Base-by-base conservation (phyloP, 2,797 vertebrate genomes). In the Acanthurus lineatus region DNA sequence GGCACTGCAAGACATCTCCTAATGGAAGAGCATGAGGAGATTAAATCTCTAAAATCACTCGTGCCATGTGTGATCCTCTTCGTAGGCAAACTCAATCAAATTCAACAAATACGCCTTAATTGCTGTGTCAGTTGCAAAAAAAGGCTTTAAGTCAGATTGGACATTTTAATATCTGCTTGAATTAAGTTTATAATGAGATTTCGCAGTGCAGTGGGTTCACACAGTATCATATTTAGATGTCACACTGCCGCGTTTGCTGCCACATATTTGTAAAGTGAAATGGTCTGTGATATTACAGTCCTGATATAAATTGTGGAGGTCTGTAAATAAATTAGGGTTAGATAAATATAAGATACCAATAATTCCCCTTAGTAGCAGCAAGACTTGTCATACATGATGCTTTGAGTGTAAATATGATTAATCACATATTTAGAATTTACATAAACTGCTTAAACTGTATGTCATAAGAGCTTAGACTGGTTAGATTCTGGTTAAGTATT, bases 51-150 rank as follows among this genome's bases (percentile, higher is more conserved):
- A 28, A 84, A 82, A 82, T 87, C 81, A 76, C 69, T 68, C 14
- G 16, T 14, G 16, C 58, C 4, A 35, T 22, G 20, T 86, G 58
- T 52, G 74, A 90, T 84, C 81, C 72, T 82, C 81, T 86, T 77
- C 54, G n/a, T 76, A 67, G 65, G 69, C 68, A 79, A 77, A 87
- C 85, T 85, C 89, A 69, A 83, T 88, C 79, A 88, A 74, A 86
- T 73, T 76, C 73, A 91, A 77, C 86, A 89, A 91, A 92, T 78
- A 72, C 68, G 77, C 62, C 61, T 60, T 92, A 88, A 93, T 89
- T 90, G 79, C 80, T 74, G 82, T 84, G 88, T 85, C 91, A 86
- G 48, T 88, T 64, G 81, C 54, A n/a, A 86, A 88, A 81, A 86
- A 19, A 32, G 56, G 77, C 73, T 91, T 84, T 57, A 72, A 79